Percentiles rank a stretch among this genome's conserved stretches.
Conservation (phyloP, 2,888 invertebrate species). For the Heteromurus nitidus region DNA sequence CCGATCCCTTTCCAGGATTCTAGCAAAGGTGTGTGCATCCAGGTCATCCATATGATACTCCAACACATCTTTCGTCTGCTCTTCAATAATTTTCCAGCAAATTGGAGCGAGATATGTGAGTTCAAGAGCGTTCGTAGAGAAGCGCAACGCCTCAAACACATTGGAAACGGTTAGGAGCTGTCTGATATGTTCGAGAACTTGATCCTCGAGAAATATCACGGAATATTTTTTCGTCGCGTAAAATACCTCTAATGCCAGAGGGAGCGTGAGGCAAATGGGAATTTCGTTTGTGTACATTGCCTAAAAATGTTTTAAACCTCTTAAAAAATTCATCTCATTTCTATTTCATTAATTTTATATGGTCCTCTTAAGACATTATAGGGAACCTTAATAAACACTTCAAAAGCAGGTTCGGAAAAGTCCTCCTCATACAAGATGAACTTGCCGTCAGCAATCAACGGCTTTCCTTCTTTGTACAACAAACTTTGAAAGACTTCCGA, state of each 20-base stretch:
- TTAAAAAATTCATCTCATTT: background rate
- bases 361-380: too few species aligned
- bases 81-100: constrained; percentile 70
- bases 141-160: constrained; percentile 69
- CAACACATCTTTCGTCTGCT: constrained; percentile 61
- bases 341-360: background rate
- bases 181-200: constrained; percentile 64
- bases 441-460: constrained; percentile 31
- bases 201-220: constrained; percentile 64
- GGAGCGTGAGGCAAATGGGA: constrained; percentile 64
- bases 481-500: constrained; percentile 64
- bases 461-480: constrained; percentile 53
- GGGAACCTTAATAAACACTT: constrained; percentile 69
- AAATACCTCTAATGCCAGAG: constrained; percentile 68
- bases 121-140: constrained; percentile 66
- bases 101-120: constrained; percentile 64
- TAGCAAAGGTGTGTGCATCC: constrained; percentile 61
- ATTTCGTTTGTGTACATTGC: constrained; percentile 71
- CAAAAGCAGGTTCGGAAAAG: constrained; percentile 57
- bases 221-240: constrained; percentile 68
- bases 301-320: constrained; percentile 17
- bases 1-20: constrained; percentile 67
- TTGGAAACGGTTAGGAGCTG: constrained; percentile 60
- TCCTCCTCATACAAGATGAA: constrained; percentile 66
- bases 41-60: constrained; percentile 63